These are phyloP conservation scores for Rhea americana DNA, from an alignment of 2,113 vertebrate species.

Conservation along the genomic window DNA sequence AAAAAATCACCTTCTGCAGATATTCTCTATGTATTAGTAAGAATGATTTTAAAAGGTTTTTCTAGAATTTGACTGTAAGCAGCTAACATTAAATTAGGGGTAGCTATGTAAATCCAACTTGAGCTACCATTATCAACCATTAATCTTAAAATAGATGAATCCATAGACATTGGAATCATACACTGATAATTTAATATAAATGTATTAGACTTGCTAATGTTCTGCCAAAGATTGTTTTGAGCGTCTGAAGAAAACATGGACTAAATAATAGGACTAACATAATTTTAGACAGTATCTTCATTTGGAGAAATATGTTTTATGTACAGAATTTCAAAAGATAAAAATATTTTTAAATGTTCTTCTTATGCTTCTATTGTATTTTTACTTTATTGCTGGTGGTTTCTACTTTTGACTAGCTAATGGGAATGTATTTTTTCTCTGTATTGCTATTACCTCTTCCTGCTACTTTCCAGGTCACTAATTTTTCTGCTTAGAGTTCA, in stretches of 20 bases:
- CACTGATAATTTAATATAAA: conserved; percentile 21
- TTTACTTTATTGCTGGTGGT: conserved; percentile 69
- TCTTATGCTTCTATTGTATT: conserved; percentile 63
- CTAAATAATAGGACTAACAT: not conserved
- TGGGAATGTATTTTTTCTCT: conserved; percentile 83
- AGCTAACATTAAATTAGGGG: not conserved
- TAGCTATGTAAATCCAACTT: conserved; percentile 25
- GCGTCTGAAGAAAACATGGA: not conserved
- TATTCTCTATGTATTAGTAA: not conserved
- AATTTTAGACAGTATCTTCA: conserved; percentile 22
- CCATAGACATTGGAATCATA: conserved; percentile 26
- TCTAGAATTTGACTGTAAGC: not conserved
- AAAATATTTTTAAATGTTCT: conserved; percentile 61
- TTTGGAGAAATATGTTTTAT: conserved; percentile 24
- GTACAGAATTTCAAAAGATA: conserved; percentile 52
- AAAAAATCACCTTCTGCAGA: not conserved
- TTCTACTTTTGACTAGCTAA: conserved; percentile 80
- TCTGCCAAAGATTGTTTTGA: not conserved
- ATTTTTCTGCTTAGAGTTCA: conserved; percentile 98
- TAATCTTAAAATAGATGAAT: conserved; percentile 29
- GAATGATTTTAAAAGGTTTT: not conserved
- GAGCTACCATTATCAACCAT: conserved; percentile 29
- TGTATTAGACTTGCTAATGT: not conserved
- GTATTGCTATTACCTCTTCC: conserved; percentile 90
- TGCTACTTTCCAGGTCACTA: conserved; percentile 98